Evolutionary conservation across 2,888 invertebrate species (phyloP), one percentile per base, ranked within the genome.

Genomic region (Dysmachus trigonus): DNA sequence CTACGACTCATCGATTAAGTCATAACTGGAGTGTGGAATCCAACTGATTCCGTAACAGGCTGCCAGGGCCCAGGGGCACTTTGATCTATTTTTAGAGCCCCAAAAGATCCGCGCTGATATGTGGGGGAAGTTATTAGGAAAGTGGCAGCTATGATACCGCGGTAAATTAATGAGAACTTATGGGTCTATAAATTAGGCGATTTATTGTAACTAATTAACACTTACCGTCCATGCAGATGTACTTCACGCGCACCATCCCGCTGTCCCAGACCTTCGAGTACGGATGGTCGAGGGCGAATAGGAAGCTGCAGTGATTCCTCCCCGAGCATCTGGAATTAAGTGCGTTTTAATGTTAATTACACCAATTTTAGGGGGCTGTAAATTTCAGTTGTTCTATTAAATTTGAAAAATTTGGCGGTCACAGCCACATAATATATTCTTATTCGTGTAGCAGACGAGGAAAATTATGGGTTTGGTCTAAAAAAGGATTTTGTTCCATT

Each of bases 151-250:
- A 62, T 22, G 62, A 62, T 62, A 62, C 13, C 18, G 62, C 27
- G 62, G 62, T 7, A 18, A 62, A 62, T 62, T 62, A 62, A 62
- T 62, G 62, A 22, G 18, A 62, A 62, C 18, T 62, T 62, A 62
- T 62, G 62, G 62, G 22, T 7, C 27, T 18, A 62, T 62, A 62
- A 62, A 62, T 62, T 22, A 27, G 41, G 77, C 7, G 77, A 35
- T 33, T 41, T 77, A 41, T 77, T 22, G 47, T 15, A 51, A 31
- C 31, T 53, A 81, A 81, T 81, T 81, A 53, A 83, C 30, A 91
- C 93, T 94, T 91, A 96, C 96, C 95, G 91, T 95, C 94, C 91
- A 95, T 94, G 90, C 96, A 96, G 86, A 95, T 95, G 90, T 96
- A 96, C 91, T 95, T 95, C 35, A 96, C 93, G 88, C 93, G 94